Conservation (phyloP, 2,888 invertebrate genomes). For the Liopterus haemorrhoidalis region DNA sequence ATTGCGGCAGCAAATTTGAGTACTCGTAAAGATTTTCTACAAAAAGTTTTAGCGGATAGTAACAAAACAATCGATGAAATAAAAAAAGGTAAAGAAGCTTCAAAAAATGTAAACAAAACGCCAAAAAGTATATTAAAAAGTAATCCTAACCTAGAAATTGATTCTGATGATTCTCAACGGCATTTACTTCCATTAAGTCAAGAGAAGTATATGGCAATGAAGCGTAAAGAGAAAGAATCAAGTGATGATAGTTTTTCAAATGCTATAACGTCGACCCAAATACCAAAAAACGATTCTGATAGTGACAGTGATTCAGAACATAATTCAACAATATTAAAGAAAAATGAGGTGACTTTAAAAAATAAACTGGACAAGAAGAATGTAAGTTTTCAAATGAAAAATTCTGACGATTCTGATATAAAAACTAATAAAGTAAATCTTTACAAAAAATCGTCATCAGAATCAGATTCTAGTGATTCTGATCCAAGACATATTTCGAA, state of each 20-base stretch:
- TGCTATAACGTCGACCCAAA: constrained; percentile 17
- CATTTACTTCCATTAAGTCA: constrained; percentile 10
- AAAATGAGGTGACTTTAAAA: not conserved
- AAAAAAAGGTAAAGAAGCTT: constrained; percentile 4
- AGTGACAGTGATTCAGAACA: constrained; percentile 2
- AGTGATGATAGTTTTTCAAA: constrained; percentile 18
- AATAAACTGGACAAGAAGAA: not conserved
- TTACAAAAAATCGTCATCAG: not conserved
- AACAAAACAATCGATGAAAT: constrained; percentile 9
- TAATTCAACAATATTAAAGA: not conserved
- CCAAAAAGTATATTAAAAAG: constrained; percentile 17
- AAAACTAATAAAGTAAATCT: not conserved
- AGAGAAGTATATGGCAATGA: not conserved
- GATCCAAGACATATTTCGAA: not conserved
- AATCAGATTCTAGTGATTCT: constrained; percentile 2
- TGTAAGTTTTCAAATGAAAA: constrained; percentile 6
- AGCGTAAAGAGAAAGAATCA: constrained; percentile 7
- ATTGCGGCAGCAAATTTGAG: constrained; percentile 15
- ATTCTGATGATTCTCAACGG: constrained; percentile 6
- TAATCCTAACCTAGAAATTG: constrained; percentile 1
- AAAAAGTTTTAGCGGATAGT: constrained; percentile 13
- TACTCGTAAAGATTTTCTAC: constrained; percentile 13
- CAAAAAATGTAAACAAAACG: not conserved
- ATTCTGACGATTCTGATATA: constrained; percentile 3
- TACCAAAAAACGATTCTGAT: constrained; percentile 5